Conservation (phyloP, 2,113 vertebrate species). For the Athene noctua region DNA sequence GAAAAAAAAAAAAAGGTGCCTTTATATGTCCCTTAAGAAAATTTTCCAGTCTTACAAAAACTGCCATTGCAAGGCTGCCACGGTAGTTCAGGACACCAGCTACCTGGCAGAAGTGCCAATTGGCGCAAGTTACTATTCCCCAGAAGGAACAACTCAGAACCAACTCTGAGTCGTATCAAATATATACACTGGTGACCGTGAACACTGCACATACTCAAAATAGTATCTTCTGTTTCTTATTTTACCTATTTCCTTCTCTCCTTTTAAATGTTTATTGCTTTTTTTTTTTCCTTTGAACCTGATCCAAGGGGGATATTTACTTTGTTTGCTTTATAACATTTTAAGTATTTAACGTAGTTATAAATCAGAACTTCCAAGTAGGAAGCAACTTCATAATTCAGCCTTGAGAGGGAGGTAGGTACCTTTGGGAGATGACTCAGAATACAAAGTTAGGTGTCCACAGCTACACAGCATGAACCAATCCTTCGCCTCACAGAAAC, state of each 20-base stretch:
- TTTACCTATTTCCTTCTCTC: background rate
- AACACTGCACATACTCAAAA: background rate
- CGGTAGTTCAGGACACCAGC: background rate
- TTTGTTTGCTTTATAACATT: background rate
- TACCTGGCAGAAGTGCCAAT: background rate
- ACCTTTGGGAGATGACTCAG: background rate
- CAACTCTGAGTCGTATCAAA: background rate
- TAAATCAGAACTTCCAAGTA: slow-evolving; percentile 30
- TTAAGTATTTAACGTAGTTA: background rate
- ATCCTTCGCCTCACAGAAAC: background rate
- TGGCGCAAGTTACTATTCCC: background rate
- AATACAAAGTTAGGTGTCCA: background rate
- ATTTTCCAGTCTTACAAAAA: background rate
- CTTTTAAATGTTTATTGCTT: background rate
- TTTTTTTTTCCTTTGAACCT: background rate
- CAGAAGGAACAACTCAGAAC: background rate
- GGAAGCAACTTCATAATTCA: background rate
- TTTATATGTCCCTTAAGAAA: background rate
- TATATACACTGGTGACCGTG: background rate
- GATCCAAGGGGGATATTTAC: background rate
- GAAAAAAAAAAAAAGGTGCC: background rate
- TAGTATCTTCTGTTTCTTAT: background rate
- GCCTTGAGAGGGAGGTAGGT: background rate
- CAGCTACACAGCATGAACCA: background rate
- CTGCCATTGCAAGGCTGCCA: background rate